Base-by-base conservation (phyloP, 2,797 vertebrate species). In the Oryzias dopingdopingensis region DNA sequence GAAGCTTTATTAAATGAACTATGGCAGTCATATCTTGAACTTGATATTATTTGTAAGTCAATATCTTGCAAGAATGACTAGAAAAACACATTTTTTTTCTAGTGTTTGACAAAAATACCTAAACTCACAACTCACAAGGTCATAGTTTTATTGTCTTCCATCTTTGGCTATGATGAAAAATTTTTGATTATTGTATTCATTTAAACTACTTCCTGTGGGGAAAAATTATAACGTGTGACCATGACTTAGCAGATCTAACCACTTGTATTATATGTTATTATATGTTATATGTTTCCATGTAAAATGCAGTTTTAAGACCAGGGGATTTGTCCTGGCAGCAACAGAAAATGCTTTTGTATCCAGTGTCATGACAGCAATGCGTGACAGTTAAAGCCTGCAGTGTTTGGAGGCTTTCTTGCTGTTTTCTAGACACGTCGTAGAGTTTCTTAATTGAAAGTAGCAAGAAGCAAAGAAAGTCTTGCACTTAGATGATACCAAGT, bases 371-470 rank as follows among this genome's bases (percentile, higher is more conserved):
- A 74, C 61, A 72, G 62, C 52, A 72, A 50, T 46, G 56, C 61
- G 46, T 53, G 64, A 55, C 56, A 55, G 48, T 77, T 66, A 62
- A 68, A 65, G 60, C 72, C 65, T 62, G 70, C 57, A 22, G 6
- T 59, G 67, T 69, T 70, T 70, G 22, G 3, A 52, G 41, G 53
- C 60, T 54, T 61, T 65, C 48, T 23, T 22, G 16, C 58, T 56
- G 62, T 69, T 76, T 70, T 70, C 56, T 49, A 69, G 64, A 56
- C 23, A 6, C 72, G 54, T 80, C 59, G 61, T 62, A 56, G 42
- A 70, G 70, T 71, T 57, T 64, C 63, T 67, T 89, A 86, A 89
- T 86, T 85, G 81, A 88, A 90, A 83, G 81, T 14, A 54, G 50
- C 22, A 67, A 72, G 57, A 22, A 22, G 20, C 20, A 22, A 22